These are phyloP conservation scores for Prosapia bicincta DNA, from an alignment of 2,888 invertebrate genomes.

Conservation along the genomic window DNA sequence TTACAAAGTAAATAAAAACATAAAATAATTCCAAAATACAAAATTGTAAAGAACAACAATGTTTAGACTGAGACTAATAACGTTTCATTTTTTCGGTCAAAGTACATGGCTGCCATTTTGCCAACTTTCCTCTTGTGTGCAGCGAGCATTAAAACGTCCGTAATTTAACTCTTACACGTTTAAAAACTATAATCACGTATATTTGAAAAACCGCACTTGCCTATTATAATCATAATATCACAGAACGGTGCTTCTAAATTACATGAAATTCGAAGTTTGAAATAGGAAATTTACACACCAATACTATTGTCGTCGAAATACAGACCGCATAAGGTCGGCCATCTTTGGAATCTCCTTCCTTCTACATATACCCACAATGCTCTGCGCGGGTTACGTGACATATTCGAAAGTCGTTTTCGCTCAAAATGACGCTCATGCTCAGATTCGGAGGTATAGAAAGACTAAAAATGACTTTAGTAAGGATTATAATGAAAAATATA, in stretches of 20 bases:
- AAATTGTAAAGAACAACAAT: background rate
- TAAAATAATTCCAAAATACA: background rate
- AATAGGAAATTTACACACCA: background rate
- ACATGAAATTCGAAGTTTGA: background rate
- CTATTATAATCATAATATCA: background rate
- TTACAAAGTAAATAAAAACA: background rate
- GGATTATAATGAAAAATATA: background rate
- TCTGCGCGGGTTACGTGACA: slow-evolving; percentile 29
- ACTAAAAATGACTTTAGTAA: background rate
- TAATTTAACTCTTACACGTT: background rate
- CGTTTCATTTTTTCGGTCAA: background rate
- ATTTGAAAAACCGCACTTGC: background rate
- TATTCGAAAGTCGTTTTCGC: slow-evolving; percentile 24
- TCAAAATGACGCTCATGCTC: slow-evolving; percentile 27
- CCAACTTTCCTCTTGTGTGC: slow-evolving; percentile 29
- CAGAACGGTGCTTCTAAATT: background rate
- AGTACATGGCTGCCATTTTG: slow-evolving; percentile 27
- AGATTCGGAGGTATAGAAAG: slow-evolving; percentile 15
- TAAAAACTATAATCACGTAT: background rate
- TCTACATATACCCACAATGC: slow-evolving; percentile 25
- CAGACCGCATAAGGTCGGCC: slow-evolving; percentile 29
- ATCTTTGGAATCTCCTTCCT: slow-evolving; percentile 28
- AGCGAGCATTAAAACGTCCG: background rate
- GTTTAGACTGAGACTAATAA: background rate
- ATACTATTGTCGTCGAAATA: slow-evolving; percentile 14